Evolutionary conservation across 2,113 vertebrate species (phyloP).

Genomic region (Pangasianodon gigas): DNA sequence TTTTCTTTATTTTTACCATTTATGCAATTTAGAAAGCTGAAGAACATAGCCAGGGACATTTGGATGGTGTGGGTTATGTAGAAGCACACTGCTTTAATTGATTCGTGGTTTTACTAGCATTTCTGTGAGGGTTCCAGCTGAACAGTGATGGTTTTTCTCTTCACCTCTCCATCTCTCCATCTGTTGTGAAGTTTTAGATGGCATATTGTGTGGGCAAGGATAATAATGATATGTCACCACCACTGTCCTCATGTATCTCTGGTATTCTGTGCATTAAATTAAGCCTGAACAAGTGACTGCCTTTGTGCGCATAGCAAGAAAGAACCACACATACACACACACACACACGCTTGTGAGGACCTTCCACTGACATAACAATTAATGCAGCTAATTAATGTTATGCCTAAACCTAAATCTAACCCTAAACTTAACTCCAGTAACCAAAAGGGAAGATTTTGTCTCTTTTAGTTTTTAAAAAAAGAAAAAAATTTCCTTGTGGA

Average conservation of each 20-base stretch:
- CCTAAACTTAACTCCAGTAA: not conserved
- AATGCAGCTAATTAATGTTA: not conserved
- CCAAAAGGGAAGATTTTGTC: not conserved
- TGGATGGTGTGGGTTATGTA: not conserved
- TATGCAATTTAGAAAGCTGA: not conserved
- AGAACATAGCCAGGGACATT: too few relatives aligned
- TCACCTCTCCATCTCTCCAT: not conserved
- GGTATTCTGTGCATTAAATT: conserved; percentile 5
- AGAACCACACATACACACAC: conserved; percentile 3
- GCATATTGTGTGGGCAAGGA: not conserved
- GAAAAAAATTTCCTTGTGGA: not conserved
- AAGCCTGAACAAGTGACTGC: not conserved
- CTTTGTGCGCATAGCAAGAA: conserved; percentile 54
- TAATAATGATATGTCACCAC: not conserved
- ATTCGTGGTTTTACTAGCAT: not conserved
- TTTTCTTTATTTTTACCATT: not conserved
- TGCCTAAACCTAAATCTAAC: not conserved
- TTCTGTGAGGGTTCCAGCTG: not conserved
- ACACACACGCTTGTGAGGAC: not conserved
- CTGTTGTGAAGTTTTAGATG: not conserved
- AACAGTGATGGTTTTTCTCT: not conserved
- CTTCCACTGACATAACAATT: not conserved
- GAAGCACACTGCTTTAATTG: not conserved
- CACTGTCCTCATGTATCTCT: conserved; percentile 20
- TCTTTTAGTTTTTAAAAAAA: not conserved